A percentile compares a stretch with the other conserved stretches of the same genome.
phyloP scores from a whole-genome alignment of 2,113 vertebrate genomes.

The Pseudonaja textilis region DNA sequence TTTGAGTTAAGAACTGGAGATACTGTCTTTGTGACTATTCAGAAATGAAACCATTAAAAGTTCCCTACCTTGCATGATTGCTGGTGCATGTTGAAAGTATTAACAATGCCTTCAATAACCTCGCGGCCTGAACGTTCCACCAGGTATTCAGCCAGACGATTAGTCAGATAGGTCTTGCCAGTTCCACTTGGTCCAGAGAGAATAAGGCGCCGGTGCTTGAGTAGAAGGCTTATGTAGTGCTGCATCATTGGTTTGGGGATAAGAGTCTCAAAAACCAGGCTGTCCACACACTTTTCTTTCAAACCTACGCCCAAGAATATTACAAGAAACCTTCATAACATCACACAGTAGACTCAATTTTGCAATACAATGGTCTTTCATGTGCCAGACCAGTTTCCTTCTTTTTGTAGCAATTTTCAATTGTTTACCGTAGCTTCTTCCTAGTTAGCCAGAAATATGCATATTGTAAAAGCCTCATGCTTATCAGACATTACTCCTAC shows the following conservation, averaged over 20 bases:
- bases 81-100: constrained; percentile 95
- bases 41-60: neutral
- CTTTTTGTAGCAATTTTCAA: neutral
- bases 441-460: neutral
- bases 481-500: neutral
- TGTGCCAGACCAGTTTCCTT: neutral
- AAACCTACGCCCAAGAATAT: constrained; percentile 74
- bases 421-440: neutral
- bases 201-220: constrained; percentile 91
- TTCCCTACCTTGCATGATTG: constrained; percentile 88
- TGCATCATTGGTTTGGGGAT: constrained; percentile 97
- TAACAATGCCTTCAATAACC: constrained; percentile 74
- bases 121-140: constrained; percentile 85
- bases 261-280: constrained; percentile 91
- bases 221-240: constrained; percentile 92
- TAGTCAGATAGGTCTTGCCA: constrained; percentile 91
- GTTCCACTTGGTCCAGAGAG: constrained; percentile 93
- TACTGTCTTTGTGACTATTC: too few species aligned
- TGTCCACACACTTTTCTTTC: constrained; percentile 89
- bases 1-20: neutral
- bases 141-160: constrained; percentile 88
- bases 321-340: neutral
- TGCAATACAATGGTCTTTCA: neutral
- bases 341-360: neutral
- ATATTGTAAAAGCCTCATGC: neutral